A percentile compares a stretch with the other conserved stretches of the same genome.
These are phyloP conservation scores for Alcedo atthis DNA, from an alignment of 2,797 vertebrate species.

Conservation along the genomic window DNA sequence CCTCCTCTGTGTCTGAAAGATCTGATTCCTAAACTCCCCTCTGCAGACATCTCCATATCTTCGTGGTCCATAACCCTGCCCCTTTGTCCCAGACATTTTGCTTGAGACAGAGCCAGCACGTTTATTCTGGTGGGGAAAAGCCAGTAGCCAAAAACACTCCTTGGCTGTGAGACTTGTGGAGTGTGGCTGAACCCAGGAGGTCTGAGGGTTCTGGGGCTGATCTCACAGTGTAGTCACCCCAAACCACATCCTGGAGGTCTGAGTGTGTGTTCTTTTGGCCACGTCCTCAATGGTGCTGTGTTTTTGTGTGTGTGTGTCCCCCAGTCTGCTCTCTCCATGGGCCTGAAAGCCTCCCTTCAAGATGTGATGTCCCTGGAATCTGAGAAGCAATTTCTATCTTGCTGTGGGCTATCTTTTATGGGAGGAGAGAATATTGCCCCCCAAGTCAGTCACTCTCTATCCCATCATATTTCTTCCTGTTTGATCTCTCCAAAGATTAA, in stretches of 20 bases:
- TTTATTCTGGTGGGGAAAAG: background rate
- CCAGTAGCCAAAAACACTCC: background rate
- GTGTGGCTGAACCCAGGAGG: background rate
- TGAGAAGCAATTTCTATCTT: constrained; percentile 13
- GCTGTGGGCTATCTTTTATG: background rate
- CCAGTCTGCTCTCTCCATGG: background rate
- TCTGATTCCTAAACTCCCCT: background rate
- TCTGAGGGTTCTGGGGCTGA: background rate
- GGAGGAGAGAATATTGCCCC: background rate
- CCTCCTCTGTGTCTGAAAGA: background rate
- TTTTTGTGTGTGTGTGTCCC: background rate
- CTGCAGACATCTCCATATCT: background rate
- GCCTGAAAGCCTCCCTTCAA: background rate
- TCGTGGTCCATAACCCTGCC: background rate
- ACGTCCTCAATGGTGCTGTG: background rate
- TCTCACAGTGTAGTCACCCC: background rate
- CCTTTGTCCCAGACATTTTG: background rate
- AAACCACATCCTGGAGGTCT: constrained; percentile 16
- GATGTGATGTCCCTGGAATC: background rate
- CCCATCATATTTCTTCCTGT: constrained; percentile 55
- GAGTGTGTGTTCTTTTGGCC: background rate
- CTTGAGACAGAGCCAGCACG: background rate
- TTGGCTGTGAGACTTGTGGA: background rate
- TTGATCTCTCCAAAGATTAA: constrained; percentile 71
- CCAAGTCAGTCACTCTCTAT: background rate